phyloP scores from a whole-genome alignment of 2,797 vertebrate species.

The Rhynchonycteris naso region DNA sequence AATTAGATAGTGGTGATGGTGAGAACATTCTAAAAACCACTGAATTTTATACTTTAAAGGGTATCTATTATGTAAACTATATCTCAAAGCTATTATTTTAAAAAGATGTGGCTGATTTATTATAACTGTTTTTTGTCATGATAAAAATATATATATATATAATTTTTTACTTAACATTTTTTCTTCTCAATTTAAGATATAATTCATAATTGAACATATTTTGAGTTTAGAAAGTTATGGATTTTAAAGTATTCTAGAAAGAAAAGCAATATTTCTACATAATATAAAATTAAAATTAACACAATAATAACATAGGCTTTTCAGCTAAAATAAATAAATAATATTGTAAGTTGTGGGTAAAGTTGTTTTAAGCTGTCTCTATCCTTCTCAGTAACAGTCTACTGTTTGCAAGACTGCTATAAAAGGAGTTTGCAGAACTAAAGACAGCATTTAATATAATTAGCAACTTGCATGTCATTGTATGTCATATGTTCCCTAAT shows the following conservation, averaged over 20 bases:
- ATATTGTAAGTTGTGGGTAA: neutral
- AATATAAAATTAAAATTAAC: neutral
- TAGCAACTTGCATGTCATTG: neutral
- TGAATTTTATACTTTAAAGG: neutral
- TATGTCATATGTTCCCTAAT: neutral
- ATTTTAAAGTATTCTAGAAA: neutral
- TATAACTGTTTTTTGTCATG: neutral
- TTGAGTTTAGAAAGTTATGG: neutral
- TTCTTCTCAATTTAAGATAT: neutral
- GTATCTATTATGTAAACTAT: neutral
- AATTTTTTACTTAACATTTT: neutral
- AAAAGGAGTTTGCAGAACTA: neutral
- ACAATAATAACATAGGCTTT: neutral
- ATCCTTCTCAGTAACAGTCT: neutral
- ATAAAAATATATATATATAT: neutral
- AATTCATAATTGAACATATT: neutral
- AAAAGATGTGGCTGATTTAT: neutral
- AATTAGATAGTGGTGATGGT: neutral
- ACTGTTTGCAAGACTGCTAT: neutral
- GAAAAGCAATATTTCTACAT: neutral
- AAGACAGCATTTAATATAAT: neutral
- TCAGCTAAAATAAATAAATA: neutral
- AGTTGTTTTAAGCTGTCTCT: neutral
- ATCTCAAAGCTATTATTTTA: neutral
- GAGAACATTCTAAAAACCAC: neutral